Evolutionary conservation across 2,797 vertebrate genomes (phyloP).

Genomic region (Sebastolobus alascanus): DNA sequence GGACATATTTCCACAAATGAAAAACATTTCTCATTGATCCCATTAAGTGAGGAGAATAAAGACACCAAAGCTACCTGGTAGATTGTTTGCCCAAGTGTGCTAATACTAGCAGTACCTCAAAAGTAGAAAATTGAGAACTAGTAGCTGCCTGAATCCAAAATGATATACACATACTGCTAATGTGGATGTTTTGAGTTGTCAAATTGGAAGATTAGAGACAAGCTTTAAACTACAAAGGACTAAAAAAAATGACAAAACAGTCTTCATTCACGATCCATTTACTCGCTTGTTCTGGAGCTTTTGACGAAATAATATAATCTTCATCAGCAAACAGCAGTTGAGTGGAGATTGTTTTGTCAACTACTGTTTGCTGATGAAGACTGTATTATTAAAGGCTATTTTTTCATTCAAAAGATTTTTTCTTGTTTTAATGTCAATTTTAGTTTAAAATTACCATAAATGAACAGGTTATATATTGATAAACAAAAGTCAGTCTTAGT

Average conservation of each 20-base stretch:
- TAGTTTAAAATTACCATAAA: background rate
- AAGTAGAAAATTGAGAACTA: background rate
- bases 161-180: background rate
- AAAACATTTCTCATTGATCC: rapidly evolving
- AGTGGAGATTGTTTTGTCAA: background rate
- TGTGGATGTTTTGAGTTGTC: background rate
- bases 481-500: background rate
- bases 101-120: background rate
- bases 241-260: background rate
- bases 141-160: background rate
- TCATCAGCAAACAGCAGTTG: background rate
- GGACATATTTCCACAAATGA: background rate
- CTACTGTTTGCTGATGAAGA: background rate
- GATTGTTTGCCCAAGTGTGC: background rate
- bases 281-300: background rate
- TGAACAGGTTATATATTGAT: background rate
- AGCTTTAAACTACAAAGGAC: background rate
- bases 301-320: background rate
- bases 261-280: background rate
- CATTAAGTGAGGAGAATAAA: conserved; percentile 31
- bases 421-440: background rate
- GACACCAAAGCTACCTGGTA: conserved; percentile 32
- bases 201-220: background rate
- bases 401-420: background rate
- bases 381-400: no score